Evolutionary conservation across 2,797 vertebrate species (phyloP).

Genomic region (Molossus alvarezi): DNA sequence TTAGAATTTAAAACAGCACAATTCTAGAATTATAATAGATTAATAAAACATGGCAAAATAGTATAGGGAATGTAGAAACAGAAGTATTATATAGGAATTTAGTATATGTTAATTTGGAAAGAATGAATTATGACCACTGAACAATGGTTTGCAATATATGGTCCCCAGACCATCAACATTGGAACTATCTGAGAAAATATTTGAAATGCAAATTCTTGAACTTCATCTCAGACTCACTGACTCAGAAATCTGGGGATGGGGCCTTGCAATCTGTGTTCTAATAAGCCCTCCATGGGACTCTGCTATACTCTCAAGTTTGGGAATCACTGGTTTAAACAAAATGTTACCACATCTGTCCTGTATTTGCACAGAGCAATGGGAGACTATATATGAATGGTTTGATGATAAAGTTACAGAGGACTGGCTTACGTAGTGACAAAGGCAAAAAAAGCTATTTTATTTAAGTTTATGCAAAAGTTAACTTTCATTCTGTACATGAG

Average conservation of each 20-base stretch:
- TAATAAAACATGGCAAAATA: background rate
- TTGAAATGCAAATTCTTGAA: constrained; percentile 22
- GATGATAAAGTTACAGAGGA: background rate
- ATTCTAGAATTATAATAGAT: background rate
- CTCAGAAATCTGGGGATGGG: background rate
- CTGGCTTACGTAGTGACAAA: background rate
- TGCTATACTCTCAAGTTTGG: background rate
- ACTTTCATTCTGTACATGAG: constrained; percentile 70
- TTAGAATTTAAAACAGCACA: background rate
- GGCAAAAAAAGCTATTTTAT: constrained; percentile 53
- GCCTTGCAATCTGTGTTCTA: background rate
- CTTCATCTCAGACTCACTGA: background rate
- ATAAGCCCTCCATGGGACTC: background rate
- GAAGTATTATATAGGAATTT: background rate
- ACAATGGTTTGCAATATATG: background rate
- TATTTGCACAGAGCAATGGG: background rate
- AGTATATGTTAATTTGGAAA: background rate
- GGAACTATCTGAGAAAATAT: background rate
- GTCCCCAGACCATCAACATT: background rate
- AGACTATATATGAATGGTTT: background rate
- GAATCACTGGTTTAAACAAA: background rate
- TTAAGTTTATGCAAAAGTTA: constrained; percentile 66
- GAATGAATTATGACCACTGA: background rate
- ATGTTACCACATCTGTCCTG: background rate
- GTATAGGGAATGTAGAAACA: background rate